Evolutionary conservation across 2,888 invertebrate genomes (phyloP).

Genomic region (Bombylius major): DNA sequence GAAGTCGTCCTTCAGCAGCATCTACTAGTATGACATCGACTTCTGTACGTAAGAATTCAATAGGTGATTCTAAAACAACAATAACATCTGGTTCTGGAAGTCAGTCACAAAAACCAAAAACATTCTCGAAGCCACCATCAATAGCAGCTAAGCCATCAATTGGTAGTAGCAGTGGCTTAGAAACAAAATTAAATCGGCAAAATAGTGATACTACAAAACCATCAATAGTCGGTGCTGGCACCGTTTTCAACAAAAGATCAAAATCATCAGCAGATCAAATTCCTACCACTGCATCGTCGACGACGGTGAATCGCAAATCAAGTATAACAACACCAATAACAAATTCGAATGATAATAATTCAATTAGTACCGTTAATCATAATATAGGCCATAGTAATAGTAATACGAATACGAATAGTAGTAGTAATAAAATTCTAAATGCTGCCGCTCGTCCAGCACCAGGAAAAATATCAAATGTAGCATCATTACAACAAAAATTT

Average conservation of each 20-base stretch:
- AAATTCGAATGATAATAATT: neutral
- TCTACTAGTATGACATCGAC: neutral
- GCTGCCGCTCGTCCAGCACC: conserved; percentile 39
- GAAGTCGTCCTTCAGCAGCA: neutral
- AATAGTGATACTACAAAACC: conserved; percentile 4
- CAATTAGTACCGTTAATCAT: neutral
- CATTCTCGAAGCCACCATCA: conserved; percentile 20
- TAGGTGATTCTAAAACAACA: conserved; percentile 1
- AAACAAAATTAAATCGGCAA: neutral
- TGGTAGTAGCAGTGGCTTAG: neutral
- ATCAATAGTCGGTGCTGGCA: neutral
- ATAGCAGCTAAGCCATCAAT: conserved; percentile 16
- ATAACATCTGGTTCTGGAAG: neutral
- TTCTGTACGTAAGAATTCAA: neutral
- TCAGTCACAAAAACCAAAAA: conserved; percentile 17
- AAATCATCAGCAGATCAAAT: neutral
- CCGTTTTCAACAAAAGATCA: neutral
- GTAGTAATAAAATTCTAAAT: conserved; percentile 10
- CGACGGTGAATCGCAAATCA: too few species aligned
- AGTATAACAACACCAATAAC: too few species aligned
- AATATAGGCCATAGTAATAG: neutral
- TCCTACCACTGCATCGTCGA: too few species aligned
- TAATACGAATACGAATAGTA: neutral
- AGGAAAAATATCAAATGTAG: conserved; percentile 52
- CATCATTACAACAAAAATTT: conserved; percentile 66